Evolutionary conservation across 1,140 invertebrate species (phyloP), one percentile per base, ranked within the genome.

Genomic region (Cydia splendana): DNA sequence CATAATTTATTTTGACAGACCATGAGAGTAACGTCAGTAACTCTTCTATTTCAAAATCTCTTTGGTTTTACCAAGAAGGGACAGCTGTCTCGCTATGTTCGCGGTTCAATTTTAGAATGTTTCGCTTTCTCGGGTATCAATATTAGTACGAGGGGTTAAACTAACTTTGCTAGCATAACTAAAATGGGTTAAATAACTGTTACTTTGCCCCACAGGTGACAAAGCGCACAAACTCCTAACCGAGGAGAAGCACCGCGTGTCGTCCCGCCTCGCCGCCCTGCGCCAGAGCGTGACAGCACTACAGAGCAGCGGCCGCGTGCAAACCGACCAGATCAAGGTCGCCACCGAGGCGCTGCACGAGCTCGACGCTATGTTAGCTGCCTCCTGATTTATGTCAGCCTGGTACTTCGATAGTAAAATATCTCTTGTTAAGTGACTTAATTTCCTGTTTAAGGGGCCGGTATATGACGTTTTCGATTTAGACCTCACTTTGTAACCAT

Each of bases 301-400:
- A 78, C 79, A 6, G 79, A 81, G 6, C 67, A 84, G 71, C 67
- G 84, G 82, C 2, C 65, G 77, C 10, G 78, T 81, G 7, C 86
- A 87, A 34, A 82, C 83, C 0, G 84, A 84, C 10, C 80, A 80
- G 69, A 69, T 91, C 53, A 53, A 81, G 0, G 67, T 75, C 3
- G 87, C 87, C 1, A 82, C 86, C 18, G 78, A 82, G 5, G 76
- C 84, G 1, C 76, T 89, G 0, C 79, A 85, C 0, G 85, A 90
- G n/a, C 71, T 90, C 0, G 88, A 90, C 62, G 85, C 86, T 6
- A 82, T 85, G 10, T 78, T 89, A 1, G 81, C 79, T 18, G 86
- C 87, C n/a, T 51, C 80, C 5, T 79, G 71, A 79, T 5, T 18
- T 71, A 71, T 71, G 67, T 10, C 7, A 38, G n/a, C 67, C 67